Evolutionary conservation across 2,888 invertebrate species (phyloP), one percentile per base, ranked within the genome.

Genomic region (Heliconius ismenius): DNA sequence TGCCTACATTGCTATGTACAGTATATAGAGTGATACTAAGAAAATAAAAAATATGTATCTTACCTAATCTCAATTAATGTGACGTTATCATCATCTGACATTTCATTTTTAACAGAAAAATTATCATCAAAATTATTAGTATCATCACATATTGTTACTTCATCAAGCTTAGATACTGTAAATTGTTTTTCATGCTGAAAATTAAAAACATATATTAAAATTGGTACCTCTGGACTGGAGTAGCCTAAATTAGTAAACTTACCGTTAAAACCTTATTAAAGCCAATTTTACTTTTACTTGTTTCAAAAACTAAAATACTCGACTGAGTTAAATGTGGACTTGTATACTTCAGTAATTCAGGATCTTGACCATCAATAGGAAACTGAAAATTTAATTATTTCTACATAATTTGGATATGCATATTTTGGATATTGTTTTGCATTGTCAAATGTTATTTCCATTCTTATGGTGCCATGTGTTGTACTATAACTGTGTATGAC

Each of bases 291-390:
- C 82, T 80, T 24, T 83, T 87, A 0, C 60, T 75, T 0, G 80
- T 79, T 1, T 91, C 89, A 10, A 87, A 82, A 0, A 77, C 65
- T 0, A 92, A 81, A 0, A 83, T 86, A 0, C 77, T 58, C 0
- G 91, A 87, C 0, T 77, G 36, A 0, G 69, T 79, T 0, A 92
- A 83, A 0, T 86, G 79, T 0, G 91, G 90, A 0, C 84, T 83
- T 0, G 87, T 81, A 18, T 90, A 91, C 54, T 89, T 88, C 0
- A 80, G 80, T 2, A 93, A 75, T 64, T 93, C 92, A 0, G 88
- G 86, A 75, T 93, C 92, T 2, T 86, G 83, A 0, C 88, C 89
- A n/a, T 92, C 92, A 13, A 93, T 87, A 0, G 92, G 90, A 39
- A 93, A 92, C 93, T 93, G 87, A 0, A 83, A 84, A 49, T 73